Evolutionary conservation across 2,797 vertebrate species (phyloP).

Genomic region (Phataginus tetradactyla): DNA sequence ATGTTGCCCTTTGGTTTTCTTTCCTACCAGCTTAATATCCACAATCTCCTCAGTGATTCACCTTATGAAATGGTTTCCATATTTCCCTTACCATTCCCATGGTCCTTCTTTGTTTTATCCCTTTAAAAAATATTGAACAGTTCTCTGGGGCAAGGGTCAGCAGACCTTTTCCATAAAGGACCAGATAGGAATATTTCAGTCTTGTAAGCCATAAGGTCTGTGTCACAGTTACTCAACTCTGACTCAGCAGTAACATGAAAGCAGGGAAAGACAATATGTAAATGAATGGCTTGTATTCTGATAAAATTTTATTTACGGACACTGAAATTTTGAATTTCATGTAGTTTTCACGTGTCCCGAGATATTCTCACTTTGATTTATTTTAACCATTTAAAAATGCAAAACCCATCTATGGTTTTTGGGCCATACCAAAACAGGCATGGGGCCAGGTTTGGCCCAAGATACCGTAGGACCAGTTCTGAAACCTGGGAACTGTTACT

Average conservation of each 20-base stretch:
- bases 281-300: not conserved
- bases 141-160: not conserved
- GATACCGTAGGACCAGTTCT: not conserved
- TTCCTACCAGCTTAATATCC: not conserved
- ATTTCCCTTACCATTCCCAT: not conserved
- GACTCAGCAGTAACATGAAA: not conserved
- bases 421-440: not conserved
- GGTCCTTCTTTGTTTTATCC: not conserved
- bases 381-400: not conserved
- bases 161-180: not conserved
- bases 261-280: not conserved
- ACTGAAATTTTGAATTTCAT: not conserved
- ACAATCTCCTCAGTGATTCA: not conserved
- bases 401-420: not conserved
- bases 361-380: not conserved
- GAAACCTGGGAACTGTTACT: not conserved
- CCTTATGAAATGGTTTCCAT: not conserved
- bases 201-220: not conserved
- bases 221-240: not conserved
- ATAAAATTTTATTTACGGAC: not conserved
- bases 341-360: not conserved
- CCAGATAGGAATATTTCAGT: not conserved
- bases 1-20: not conserved
- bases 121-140: not conserved
- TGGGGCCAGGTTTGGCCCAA: not conserved